Percentiles rank a stretch among this genome's conserved stretches.
Conservation (phyloP, 2,797 vertebrate genomes). For the Poeciliopsis turneri region DNA sequence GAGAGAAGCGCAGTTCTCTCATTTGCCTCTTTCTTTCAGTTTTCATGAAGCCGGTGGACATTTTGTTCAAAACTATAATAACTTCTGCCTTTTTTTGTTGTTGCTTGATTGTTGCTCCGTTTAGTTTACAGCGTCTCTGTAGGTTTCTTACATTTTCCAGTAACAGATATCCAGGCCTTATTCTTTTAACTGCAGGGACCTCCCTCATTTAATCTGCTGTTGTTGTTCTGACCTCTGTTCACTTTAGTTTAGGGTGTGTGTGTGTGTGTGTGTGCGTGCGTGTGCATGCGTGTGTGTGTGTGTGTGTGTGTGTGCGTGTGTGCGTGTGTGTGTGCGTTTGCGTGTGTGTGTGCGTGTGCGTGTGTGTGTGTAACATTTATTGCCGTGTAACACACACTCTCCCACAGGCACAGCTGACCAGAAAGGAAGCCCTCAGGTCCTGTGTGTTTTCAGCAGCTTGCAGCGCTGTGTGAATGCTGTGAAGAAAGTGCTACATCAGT, state of each 20-base stretch:
- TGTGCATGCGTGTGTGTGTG: not conserved
- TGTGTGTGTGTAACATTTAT: slow-evolving; percentile 32
- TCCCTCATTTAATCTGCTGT: not conserved
- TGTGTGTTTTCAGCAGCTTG: slow-evolving; percentile 30
- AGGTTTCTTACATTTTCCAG: not conserved
- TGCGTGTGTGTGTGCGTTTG: not conserved
- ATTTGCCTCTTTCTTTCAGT: slow-evolving; percentile 27
- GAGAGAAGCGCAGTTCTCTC: slow-evolving; percentile 3
- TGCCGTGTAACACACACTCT: slow-evolving; percentile 24
- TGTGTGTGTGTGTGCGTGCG: too few relatives aligned
- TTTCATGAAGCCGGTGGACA: slow-evolving; percentile 14
- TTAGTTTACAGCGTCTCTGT: not conserved
- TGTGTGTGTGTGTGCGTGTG: not conserved
- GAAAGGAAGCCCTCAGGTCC: slow-evolving; percentile 25
- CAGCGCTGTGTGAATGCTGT: slow-evolving; percentile 20
- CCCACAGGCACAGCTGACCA: slow-evolving; percentile 22
- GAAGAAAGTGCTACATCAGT: slow-evolving; percentile 17
- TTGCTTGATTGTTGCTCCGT: not conserved
- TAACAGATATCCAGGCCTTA: not conserved
- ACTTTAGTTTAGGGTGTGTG: slow-evolving; percentile 19
- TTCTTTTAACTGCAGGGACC: not conserved
- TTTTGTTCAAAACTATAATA: slow-evolving; percentile 4
- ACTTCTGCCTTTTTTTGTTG: not conserved
- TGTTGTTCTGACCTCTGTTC: slow-evolving; percentile 2
- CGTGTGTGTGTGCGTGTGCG: too few relatives aligned